Evolutionary conservation across 2,888 invertebrate genomes (phyloP).

Genomic region (Caenorhabditis drosophilae): DNA sequence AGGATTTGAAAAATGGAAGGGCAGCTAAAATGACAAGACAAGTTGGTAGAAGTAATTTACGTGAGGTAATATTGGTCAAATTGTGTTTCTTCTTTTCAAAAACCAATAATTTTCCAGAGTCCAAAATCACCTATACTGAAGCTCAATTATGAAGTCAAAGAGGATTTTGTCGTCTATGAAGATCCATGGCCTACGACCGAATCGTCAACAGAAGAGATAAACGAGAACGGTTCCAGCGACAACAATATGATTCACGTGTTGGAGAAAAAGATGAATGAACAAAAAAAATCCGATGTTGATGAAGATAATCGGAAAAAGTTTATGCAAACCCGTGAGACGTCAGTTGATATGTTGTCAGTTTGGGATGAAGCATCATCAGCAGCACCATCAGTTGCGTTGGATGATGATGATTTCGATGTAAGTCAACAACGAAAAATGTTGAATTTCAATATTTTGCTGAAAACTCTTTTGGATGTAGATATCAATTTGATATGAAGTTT

Average conservation of each 20-base stretch:
- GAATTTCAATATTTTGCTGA: too few relatives aligned
- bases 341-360: conserved; percentile 12
- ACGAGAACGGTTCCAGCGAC: too few relatives aligned
- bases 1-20: not conserved
- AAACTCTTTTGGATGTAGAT: too few relatives aligned
- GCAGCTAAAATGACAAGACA: conserved; percentile 27
- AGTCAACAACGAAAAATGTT: too few relatives aligned
- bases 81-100: not conserved
- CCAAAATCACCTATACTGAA: too few relatives aligned
- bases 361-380: conserved; percentile 21
- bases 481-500: too few relatives aligned
- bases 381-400: not conserved
- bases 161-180: conserved; percentile 26
- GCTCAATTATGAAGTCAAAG: conserved; percentile 1
- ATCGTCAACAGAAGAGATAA: too few relatives aligned
- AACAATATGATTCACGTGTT: conserved; percentile 26
- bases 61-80: not conserved
- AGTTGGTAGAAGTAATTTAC: conserved; percentile 21
- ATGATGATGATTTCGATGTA: conserved; percentile 33
- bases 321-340: conserved; percentile 12
- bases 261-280: conserved; percentile 26
- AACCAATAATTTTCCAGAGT: too few relatives aligned
- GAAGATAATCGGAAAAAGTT: conserved; percentile 2
- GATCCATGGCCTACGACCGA: conserved; percentile 12
- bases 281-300: not conserved